Evolutionary conservation across 2,113 vertebrate species (phyloP).

Genomic region (Corythaixoides concolor): DNA sequence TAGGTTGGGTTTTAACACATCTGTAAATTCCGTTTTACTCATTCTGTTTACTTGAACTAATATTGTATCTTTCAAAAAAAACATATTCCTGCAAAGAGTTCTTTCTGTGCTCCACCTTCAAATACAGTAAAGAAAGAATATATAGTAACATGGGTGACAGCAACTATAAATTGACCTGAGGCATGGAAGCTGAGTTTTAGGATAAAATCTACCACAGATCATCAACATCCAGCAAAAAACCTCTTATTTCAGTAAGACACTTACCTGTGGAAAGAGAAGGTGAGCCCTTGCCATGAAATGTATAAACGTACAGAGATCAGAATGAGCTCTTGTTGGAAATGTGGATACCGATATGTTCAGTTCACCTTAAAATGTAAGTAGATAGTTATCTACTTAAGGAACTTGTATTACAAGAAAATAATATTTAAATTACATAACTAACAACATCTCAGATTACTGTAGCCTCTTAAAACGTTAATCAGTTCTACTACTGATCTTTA

Average conservation of each 20-base stretch:
- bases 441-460: neutral
- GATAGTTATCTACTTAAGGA: neutral
- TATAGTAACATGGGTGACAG: neutral
- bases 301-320: neutral
- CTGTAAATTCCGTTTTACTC: neutral
- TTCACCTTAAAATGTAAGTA: neutral
- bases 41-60: neutral
- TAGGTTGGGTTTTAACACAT: neutral
- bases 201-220: neutral
- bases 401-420: constrained; percentile 31
- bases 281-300: neutral
- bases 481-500: neutral
- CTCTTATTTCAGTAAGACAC: neutral
- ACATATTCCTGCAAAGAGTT: neutral
- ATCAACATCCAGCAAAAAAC: neutral
- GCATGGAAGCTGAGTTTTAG: neutral
- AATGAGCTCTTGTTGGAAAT: neutral
- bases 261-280: neutral
- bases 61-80: neutral
- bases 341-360: neutral
- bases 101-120: neutral
- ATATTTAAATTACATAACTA: constrained; percentile 24
- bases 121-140: neutral
- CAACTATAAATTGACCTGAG: neutral
- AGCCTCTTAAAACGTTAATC: constrained; percentile 14